Base-by-base conservation (phyloP, 2,888 invertebrate genomes). In the Agonopterix subpropinquella region DNA sequence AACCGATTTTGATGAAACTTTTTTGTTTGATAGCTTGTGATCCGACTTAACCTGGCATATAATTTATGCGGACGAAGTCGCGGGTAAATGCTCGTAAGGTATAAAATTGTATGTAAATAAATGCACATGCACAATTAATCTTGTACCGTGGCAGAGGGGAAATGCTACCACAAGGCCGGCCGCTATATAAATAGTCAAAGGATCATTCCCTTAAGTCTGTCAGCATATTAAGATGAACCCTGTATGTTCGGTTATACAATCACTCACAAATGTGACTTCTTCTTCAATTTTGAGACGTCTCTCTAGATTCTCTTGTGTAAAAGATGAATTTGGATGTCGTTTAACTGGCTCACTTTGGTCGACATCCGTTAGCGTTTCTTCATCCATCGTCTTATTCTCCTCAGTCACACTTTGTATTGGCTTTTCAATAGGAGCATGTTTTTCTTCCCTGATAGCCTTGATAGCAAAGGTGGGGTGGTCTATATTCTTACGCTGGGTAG, bases 231-330 rank as follows among this genome's bases (percentile, higher is more conserved):
- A 13, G 1, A 2, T 13, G 13, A 2, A 13, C 13, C 13, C 13
- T 13, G 13, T 13, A 18, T 18, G 3, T 10, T 39, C 10, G 10
- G n/a, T 11, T 42, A 2, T 13, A 36, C 28, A 41, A 41, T 11
- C 47, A 75, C 87, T 75, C 65, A 88, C 88, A 78, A 87, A 86
- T 49, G 75, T 81, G 5, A 87, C 86, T 73, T 88, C 87, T 47
- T 84, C 81, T 62, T 88, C 88, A 63, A 88, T 88, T 56, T 69
- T 74, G 7, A 87, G 69, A 44, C 87, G 65, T 48, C 87, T 73
- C 59, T 86, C 86, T 42, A 87, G 68, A 53, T 67, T 63, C 55
- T 76, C 73, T 65, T 77, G 73, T 28, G 65, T 57, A 41, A 44
- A 43, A 41, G 66, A 62, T 45, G 59, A 48, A 48, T 53, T 49